A percentile compares a stretch with the other conserved stretches of the same genome.
These are phyloP conservation scores for Leptarthrus brevirostris DNA, from an alignment of 2,888 invertebrate genomes.

Conservation along the genomic window DNA sequence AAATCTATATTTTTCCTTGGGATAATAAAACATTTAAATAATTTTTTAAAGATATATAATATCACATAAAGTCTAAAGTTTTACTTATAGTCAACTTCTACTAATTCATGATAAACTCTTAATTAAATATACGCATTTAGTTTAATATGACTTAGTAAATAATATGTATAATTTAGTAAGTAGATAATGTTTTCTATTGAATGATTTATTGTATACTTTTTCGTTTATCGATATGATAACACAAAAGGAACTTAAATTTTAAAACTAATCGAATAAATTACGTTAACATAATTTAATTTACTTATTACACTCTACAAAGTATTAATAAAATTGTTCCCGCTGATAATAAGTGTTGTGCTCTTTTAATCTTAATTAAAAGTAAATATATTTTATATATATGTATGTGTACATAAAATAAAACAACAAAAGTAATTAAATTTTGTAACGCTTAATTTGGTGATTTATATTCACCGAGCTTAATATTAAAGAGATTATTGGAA, in stretches of 20 bases:
- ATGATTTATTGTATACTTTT: conserved; percentile 34
- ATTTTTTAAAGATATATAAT: conserved; percentile 34
- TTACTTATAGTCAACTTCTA: conserved; percentile 2
- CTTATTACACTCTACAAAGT: no score
- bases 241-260: conserved; percentile 8
- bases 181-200: conserved; percentile 7
- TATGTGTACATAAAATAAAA: no score
- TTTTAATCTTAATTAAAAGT: no score
- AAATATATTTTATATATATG: no score
- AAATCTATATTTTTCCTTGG: no score
- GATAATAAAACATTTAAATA: not conserved
- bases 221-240: not conserved
- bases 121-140: conserved; percentile 7
- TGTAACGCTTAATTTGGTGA: no score
- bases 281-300: no score
- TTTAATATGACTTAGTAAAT: conserved; percentile 10
- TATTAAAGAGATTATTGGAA: no score
- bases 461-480: no score
- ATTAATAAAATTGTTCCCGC: not conserved
- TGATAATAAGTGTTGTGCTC: no score
- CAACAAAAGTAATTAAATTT: no score
- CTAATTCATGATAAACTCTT: not conserved
- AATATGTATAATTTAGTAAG: conserved; percentile 15
- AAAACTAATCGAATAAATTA: not conserved
- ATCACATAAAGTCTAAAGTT: conserved; percentile 37